Base-by-base conservation (phyloP, 2,888 invertebrate species). In the Fissipunctia ypsillon region DNA sequence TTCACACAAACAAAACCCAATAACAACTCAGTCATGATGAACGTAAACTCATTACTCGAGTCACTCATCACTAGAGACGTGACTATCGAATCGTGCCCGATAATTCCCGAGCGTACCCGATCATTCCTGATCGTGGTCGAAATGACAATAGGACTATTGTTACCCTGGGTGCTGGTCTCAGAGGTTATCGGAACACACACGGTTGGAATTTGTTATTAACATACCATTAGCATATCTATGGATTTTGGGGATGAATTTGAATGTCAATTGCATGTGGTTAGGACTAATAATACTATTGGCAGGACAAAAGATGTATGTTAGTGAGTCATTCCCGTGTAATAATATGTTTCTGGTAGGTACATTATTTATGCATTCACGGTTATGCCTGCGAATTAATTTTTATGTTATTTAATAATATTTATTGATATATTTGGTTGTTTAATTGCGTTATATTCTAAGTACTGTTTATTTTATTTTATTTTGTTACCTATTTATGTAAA, bases 161-260 rank as follows among this genome's bases (percentile, higher is more conserved):
- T 79, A 41, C 52, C 52, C 16, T 16, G 48, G 71, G 38, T 45
- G 52, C 28, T 43, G 22, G 14, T 60, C 38, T 41, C 73, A 66
- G 28, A 66, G 75, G 75, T 69, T 71, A 81, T 50, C 50, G 43
- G 60, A 56, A 35, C 78, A 41, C 57, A 52, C 57, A 71, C 61
- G 64, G 28, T 16, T 61, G 67, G 84, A 84, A 84, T 84, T 73
- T 38, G 60, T 78, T 84, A 83, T 84, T 81, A 74, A 70, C 74
- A 70, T 80, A 70, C 64, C 80, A 83, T 84, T 81, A 74, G 73
- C 74, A 70, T 80, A 70, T 60, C 80, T 80, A 70, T 81, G 22
- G 73, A 72, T 69, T 71, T 69, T 52, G 50, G 28, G 6, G 35
- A 41, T 52, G 43, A 61, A 75, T 70, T 83, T 60, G 64, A 68